Base-by-base conservation (phyloP, 2,888 invertebrate genomes). In the Phorcus lineatus region DNA sequence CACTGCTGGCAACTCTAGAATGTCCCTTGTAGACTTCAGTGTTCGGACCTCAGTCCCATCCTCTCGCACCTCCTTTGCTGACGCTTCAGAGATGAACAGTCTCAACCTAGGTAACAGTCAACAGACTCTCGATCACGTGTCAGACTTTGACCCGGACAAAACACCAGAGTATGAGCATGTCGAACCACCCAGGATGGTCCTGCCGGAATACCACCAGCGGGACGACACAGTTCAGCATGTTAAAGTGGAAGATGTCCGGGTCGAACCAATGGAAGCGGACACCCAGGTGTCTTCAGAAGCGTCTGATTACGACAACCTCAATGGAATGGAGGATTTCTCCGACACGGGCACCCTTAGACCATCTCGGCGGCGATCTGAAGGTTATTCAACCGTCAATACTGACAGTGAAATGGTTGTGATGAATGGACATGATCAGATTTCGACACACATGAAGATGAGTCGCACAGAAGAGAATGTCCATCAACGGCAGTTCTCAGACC, bases 11-110 rank as follows among this genome's bases (percentile, higher is more conserved):
- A 90, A 90, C 75, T 90, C 91, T 4, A 80, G 90, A 19, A 80
- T 90, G 17, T 90, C 90, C 7, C 81, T 91, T 19, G 89, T 86
- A 6, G 91, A 91, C 74, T 86, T 85, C 80, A 88, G 89, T 79
- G 85, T 86, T 22, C 86, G 87, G 76, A 85, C 86, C 2, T 91
- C 91, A 1, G 87, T 87, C 17, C 90, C 90, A 74, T 91, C 91
- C 84, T 92, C 91, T 36, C 86, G 91, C 36, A 92, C 92, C 13
- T 92, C 92, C 1, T 90, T 90, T 81, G 88, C 89, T 36, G 91
- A 90, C 52, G 85, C 84, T n/a, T 91, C 90, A 7, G 91, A 91
- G 55, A 81, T 89, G 74, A 90, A 84, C 13, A 91, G 90, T 82
- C 67, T 88, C 62, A 83, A 79, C 74, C 81, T 76, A 78, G 80